phyloP scores from a whole-genome alignment of 1,140 invertebrate genomes.

The Heliconius himera region DNA sequence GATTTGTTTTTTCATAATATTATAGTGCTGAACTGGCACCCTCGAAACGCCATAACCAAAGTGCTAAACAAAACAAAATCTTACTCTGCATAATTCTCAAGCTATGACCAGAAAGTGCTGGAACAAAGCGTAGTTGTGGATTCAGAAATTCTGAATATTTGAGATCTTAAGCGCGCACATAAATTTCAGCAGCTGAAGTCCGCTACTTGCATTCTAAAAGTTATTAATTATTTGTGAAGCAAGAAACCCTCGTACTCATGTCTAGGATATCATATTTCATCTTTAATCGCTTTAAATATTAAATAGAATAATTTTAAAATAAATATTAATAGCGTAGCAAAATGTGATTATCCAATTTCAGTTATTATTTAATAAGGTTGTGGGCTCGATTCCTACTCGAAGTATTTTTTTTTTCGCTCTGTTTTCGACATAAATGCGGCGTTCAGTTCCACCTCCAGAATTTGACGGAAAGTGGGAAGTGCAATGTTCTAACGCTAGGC shows the following conservation, averaged over 20 bases:
- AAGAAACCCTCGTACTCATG: not conserved
- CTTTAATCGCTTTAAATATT: not conserved
- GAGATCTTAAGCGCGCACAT: slow-evolving; percentile 1
- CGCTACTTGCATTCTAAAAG: slow-evolving; percentile 6
- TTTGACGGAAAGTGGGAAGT: no score
- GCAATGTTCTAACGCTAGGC: no score
- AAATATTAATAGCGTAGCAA: not conserved
- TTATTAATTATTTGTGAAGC: slow-evolving; percentile 6
- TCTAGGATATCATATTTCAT: not conserved
- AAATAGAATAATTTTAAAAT: not conserved
- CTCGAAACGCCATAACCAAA: no score
- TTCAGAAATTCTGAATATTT: slow-evolving; percentile 12
- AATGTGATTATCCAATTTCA: not conserved
- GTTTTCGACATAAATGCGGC: no score
- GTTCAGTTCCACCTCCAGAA: no score
- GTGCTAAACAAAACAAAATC: not conserved
- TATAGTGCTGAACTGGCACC: no score
- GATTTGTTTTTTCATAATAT: no score
- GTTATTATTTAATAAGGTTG: no score
- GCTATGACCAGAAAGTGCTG: not conserved
- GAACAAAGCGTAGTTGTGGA: slow-evolving; percentile 1
- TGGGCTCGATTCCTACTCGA: no score
- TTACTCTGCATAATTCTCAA: not conserved
- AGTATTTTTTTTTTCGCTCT: no score
- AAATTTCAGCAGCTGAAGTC: not conserved